A percentile compares a stretch with the other conserved stretches of the same genome.
These are phyloP conservation scores for Albula goreensis DNA, from an alignment of 2,113 vertebrate species.

Conservation along the genomic window DNA sequence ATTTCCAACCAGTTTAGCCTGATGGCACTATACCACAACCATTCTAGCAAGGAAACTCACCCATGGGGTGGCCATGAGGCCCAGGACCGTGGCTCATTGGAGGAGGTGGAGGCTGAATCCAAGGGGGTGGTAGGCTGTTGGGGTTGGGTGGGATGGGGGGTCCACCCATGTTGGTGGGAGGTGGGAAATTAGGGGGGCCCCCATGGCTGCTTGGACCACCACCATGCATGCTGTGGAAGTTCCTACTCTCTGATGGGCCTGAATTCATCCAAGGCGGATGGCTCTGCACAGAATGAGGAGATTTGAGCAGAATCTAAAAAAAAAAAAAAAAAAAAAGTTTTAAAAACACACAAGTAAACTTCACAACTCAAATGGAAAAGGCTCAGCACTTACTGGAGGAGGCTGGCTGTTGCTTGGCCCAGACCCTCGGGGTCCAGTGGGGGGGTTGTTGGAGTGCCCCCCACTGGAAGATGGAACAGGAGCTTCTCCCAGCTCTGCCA, in stretches of 20 bases:
- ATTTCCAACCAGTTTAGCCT: too few species aligned
- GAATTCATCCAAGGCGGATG: slow-evolving; percentile 88
- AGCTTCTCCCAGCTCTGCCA: slow-evolving; percentile 89
- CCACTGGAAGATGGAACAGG: slow-evolving; percentile 74
- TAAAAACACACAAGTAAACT: too few species aligned
- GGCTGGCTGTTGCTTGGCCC: slow-evolving; percentile 72
- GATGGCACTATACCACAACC: too few species aligned
- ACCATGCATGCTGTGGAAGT: slow-evolving; percentile 79
- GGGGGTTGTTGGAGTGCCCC: slow-evolving; percentile 64
- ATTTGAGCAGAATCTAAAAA: background rate
- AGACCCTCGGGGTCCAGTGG: slow-evolving; percentile 64
- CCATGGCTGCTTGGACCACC: slow-evolving; percentile 62
- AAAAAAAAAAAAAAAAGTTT: background rate
- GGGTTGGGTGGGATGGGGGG: slow-evolving; percentile 84
- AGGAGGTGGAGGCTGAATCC: slow-evolving; percentile 89
- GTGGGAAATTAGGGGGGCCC: slow-evolving; percentile 68
- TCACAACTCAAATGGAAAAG: too few species aligned
- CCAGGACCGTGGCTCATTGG: slow-evolving; percentile 85
- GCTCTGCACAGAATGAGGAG: slow-evolving; percentile 59
- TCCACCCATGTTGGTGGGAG: slow-evolving; percentile 67
- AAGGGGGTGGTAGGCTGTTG: slow-evolving; percentile 82
- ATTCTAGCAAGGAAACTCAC: slow-evolving; percentile 58
- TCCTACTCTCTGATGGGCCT: slow-evolving; percentile 75
- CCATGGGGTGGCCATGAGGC: slow-evolving; percentile 83
- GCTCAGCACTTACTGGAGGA: slow-evolving; percentile 65